These are phyloP conservation scores for Caenorhabditis sp. DNA, from an alignment of 2,888 invertebrate genomes.

Conservation along the genomic window DNA sequence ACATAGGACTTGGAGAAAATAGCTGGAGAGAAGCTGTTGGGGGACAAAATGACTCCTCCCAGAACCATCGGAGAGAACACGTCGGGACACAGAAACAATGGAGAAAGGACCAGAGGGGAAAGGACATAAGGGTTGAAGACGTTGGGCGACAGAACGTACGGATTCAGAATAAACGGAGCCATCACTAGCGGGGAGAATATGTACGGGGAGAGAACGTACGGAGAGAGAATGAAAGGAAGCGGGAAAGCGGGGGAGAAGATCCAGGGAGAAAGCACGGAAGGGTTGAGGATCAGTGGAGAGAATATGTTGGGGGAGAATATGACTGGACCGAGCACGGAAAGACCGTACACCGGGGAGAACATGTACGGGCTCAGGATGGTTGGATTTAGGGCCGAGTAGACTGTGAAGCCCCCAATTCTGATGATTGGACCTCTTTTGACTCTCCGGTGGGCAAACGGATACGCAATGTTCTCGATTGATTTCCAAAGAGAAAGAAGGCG, in stretches of 20 bases:
- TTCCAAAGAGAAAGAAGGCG: constrained; percentile 48
- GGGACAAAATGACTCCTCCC: constrained; percentile 75
- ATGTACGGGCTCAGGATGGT: constrained; percentile 71
- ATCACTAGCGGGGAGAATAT: constrained; percentile 68
- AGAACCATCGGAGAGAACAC: constrained; percentile 64
- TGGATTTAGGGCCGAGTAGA: constrained; percentile 68
- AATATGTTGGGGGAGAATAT: constrained; percentile 75
- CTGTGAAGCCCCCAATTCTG: constrained; percentile 49
- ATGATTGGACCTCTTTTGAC: constrained; percentile 38
- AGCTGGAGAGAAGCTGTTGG: constrained; percentile 71
- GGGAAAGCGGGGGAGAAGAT: constrained; percentile 71
- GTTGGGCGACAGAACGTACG: constrained; percentile 71
- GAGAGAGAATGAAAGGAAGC: constrained; percentile 71
- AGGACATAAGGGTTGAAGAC: constrained; percentile 75
- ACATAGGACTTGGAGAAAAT: constrained; percentile 69
- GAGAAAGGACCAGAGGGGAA: constrained; percentile 68
- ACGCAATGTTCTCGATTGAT: constrained; percentile 52
- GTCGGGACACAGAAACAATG: constrained; percentile 60
- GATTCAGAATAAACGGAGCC: constrained; percentile 73
- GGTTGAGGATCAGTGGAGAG: constrained; percentile 70
- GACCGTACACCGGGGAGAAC: constrained; percentile 70
- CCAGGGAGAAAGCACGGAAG: constrained; percentile 71
- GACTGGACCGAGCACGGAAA: constrained; percentile 62
- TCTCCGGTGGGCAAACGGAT: constrained; percentile 12
- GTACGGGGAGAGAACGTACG: constrained; percentile 66